Conservation (phyloP, 1,140 invertebrate species). For the Drosophila sechellia region DNA sequence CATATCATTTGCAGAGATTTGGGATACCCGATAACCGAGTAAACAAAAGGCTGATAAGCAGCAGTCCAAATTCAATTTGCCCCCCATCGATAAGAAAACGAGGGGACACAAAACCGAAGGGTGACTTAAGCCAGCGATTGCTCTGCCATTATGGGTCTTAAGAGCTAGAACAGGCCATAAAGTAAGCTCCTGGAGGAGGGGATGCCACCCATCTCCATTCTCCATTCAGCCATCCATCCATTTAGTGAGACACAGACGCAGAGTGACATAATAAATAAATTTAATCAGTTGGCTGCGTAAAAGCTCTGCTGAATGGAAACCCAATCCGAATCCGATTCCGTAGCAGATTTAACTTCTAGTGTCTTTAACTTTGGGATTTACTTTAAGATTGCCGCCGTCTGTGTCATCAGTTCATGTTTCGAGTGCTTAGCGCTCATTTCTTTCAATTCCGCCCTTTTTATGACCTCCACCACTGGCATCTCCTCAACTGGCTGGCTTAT, state of each 20-base stretch:
- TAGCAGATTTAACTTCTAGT: constrained; percentile 11
- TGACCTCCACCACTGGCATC: constrained; percentile 12
- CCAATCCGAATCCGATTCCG: constrained; percentile 4
- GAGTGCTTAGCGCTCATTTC: constrained; percentile 30
- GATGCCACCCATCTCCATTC: background rate
- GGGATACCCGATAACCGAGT: constrained; percentile 12
- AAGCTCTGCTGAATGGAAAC: constrained; percentile 11
- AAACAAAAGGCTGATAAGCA: constrained; percentile 38
- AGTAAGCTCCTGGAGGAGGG: background rate
- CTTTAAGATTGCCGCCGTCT: constrained; percentile 22
- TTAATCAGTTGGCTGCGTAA: constrained; percentile 27
- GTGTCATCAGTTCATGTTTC: constrained; percentile 32
- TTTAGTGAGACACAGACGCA: background rate
- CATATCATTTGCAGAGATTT: constrained; percentile 30
- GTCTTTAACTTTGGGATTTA: background rate
- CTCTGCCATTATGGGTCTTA: constrained; percentile 36
- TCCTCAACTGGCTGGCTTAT: constrained; percentile 12
- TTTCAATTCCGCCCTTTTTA: constrained; percentile 27
- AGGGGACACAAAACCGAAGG: background rate
- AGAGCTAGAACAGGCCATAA: constrained; percentile 33
- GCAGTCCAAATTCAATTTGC: constrained; percentile 41
- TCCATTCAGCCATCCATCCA: background rate
- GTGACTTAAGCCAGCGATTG: constrained; percentile 21
- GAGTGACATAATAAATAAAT: constrained; percentile 44
- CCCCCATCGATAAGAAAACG: constrained; percentile 21